Evolutionary conservation across 2,888 invertebrate genomes (phyloP), one percentile per base, ranked within the genome.

Genomic region (Drosophila austrosaltans): DNA sequence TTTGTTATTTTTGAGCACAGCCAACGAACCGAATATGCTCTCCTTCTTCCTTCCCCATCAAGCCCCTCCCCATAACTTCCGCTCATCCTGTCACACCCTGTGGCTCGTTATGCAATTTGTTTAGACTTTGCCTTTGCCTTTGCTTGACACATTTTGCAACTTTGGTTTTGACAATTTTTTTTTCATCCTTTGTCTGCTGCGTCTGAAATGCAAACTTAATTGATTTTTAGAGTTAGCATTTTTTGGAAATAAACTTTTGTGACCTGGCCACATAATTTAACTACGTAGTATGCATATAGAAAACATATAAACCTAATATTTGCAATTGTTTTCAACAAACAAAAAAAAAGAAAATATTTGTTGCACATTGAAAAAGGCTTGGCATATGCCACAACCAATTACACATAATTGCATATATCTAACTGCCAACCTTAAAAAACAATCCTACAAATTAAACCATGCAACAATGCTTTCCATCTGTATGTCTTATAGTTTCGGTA

Each of bases 1-100:
- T 83, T 83, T 82, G 82, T 75, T 87, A 80, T 87, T 75, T 76
- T 78, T 78, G 71, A 76, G 76, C 68, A 76, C 53, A 75, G 53
- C 71, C 80, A 87, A 76, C 82, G 80, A 83, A 82, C 66, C 78
- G 80, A 69, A 72, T 60, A 60, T 16, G 48, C 16, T 30, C 48
- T 28, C 39, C 7, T 36, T 22, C 25, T 4, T 0, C 36, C 3
- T 22, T 22, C 63, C 36, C 63, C 40, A 22, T 12, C 10, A 28
- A 28, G 2, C 12, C 32, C 1, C 6, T 16, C 30, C 48, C 42
- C 28, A 22, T 39, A 6, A 6, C 30, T 8, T 5, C 20, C 48
- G 12, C n/a, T 63, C 63, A 57, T 63, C 57, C 53, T 70, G 71
- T 58, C 54, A 65, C 65, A 60, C 54, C 71, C 72, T 65, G 44